Evolutionary conservation across 2,797 vertebrate genomes (phyloP), one percentile per base, ranked within the genome.

Genomic region (Microhierax caerulescens): DNA sequence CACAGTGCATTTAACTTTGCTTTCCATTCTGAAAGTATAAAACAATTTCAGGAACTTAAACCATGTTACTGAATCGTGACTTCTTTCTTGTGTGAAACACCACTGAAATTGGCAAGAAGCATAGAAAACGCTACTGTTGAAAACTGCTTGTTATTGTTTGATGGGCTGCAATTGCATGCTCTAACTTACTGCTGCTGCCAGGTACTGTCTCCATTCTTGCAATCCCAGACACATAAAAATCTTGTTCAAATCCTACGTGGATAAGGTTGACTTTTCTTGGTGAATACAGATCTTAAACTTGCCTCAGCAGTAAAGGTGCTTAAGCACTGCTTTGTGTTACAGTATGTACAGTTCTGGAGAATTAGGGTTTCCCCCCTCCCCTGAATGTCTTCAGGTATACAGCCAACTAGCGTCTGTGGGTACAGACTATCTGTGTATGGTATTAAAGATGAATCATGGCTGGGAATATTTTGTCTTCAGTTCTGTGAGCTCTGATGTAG

Each of bases 161-260:
- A 17, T 11, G 37, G 48, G 48, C 25, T 85, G 67, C 25, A 16
- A 1, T 9, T 30, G 34, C 13, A 4, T 17, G 54, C 41, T 68
- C 8, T 32, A 13, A 5, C 39, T 30, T 23, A 9, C 24, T 63
- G 73, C 48, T 45, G 3, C 22, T 50, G 28, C 2, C 6, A 37
- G 63, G 51, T 47, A 13, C 22, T 36, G 9, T 9, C n/a, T 88
- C 37, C 4, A 10, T 48, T 23, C 53, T 25, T 43, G 24, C n/a
- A 32, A 1, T 36, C 39, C 50, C 36, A 54, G 18, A 22, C 3
- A 4, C 0, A 15, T 5, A 24, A 3, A 19, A 64, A 3, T 13
- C 25, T 34, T 51, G 11, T 32, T 34, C 45, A 7, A 21, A 56
- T n/a, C 73, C n/a, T 11, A 1, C 0, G 2, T 50, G 43, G 32